phyloP scores from a whole-genome alignment of 92 coral and sea anemone genomes.

The Scolanthus callimorphus region DNA sequence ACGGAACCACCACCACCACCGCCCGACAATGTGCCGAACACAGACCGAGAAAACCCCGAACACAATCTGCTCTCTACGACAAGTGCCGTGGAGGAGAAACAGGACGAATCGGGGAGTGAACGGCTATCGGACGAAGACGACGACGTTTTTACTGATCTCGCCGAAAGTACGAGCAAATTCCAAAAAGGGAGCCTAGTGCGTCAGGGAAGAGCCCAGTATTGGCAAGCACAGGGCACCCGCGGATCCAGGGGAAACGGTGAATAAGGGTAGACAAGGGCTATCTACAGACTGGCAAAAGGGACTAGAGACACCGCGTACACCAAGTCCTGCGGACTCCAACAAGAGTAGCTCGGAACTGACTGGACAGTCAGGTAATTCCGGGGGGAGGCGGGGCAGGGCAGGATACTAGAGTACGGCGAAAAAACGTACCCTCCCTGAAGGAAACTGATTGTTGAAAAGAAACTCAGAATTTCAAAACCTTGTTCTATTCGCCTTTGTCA shows the following conservation, averaged over 20 bases:
- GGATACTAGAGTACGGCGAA: no score
- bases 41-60: slow-evolving; percentile 33
- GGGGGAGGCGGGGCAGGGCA: no score
- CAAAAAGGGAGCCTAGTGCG: no score
- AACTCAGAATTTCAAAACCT: no score
- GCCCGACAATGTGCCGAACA: slow-evolving; percentile 16
- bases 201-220: no score
- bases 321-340: not conserved
- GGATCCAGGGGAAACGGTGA: no score
- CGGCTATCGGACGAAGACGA: slow-evolving; percentile 60
- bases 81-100: slow-evolving; percentile 22
- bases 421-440: no score
- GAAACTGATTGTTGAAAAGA: no score
- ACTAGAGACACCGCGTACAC: not conserved
- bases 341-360: not conserved
- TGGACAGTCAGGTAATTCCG: no score
- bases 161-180: slow-evolving; percentile 21
- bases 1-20: slow-evolving; percentile 4
- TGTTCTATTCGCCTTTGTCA: no score
- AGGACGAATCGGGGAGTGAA: slow-evolving; percentile 56
- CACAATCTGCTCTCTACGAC: slow-evolving; percentile 36
- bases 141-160: slow-evolving; percentile 31
- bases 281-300: no score
- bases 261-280: no score
- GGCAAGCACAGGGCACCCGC: slow-evolving; percentile 2